Evolutionary conservation across 2,113 vertebrate genomes (phyloP).

Genomic region (Lepus timidus): DNA sequence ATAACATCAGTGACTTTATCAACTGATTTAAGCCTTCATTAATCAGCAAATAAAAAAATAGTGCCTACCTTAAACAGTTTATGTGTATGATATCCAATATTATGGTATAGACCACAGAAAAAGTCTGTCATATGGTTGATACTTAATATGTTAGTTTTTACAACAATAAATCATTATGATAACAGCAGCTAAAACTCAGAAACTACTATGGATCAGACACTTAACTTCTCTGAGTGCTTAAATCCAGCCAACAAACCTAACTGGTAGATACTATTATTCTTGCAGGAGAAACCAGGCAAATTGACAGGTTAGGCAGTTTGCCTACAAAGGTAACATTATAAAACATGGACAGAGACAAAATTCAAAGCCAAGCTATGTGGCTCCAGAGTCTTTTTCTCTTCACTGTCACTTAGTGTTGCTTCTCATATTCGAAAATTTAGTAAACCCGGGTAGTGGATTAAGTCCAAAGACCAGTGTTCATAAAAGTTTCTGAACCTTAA

Average conservation of each 20-base stretch:
- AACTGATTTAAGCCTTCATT: background rate
- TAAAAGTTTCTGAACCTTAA: background rate
- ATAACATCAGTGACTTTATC: background rate
- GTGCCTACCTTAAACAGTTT: background rate
- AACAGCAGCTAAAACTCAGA: slow-evolving; percentile 3
- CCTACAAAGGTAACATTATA: accelerated
- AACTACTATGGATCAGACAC: background rate
- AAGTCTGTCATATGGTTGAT: background rate
- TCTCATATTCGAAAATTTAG: background rate
- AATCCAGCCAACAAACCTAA: background rate
- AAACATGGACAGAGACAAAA: background rate
- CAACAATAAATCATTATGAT: background rate
- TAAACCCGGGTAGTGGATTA: background rate
- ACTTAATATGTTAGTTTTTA: background rate
- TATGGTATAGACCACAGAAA: background rate
- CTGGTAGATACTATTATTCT: background rate
- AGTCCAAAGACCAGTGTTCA: background rate
- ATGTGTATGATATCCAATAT: background rate
- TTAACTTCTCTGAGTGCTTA: background rate
- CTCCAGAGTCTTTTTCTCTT: background rate
- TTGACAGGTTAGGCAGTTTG: background rate
- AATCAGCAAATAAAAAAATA: background rate
- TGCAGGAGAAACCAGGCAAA: background rate
- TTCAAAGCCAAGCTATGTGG: background rate
- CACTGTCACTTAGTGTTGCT: accelerated